Base-by-base conservation (phyloP, 2,797 vertebrate genomes). In the Eremophila alpestris region DNA sequence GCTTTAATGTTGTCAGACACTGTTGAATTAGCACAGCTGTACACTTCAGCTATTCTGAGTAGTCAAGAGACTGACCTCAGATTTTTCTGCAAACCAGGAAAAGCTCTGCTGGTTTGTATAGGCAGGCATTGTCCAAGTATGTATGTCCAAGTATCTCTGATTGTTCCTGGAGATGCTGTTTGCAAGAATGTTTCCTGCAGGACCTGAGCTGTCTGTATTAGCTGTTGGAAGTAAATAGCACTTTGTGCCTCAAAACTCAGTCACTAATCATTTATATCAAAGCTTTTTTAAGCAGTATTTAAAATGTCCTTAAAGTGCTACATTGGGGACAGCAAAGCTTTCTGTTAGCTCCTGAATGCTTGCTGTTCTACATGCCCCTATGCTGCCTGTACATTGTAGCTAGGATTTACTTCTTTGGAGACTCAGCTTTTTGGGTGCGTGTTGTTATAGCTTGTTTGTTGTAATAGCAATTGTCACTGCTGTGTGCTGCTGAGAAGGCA, bases 291-390 rank as follows among this genome's bases (percentile, higher is more conserved):
- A 75, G n/a, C 21, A 38, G 20, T 69, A 11, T 49, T 90, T 82
- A n/a, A 4, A 34, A 46, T 34, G 63, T 68, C 40, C 40, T 30
- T 54, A 7, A 69, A 68, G 13, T 73, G 45, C 60, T 56, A 10
- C 0, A 38, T 45, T 76, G 49, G 71, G 59, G 23, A 74, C 52
- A 93, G 34, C 26, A 85, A 43, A 79, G 36, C 67, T n/a, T 81
- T 59, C 55, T 78, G 46, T 65, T 86, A 51, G 27, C 41, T 89
- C 46, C 11, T 58, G n/a, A 65, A n/a, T 16, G 38, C 24, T 56
- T 63, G 15, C 49, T 49, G 22, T 38, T 36, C 7, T 2, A 30
- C 5, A 1, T 41, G 38, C 7, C 38, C 15, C 2, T 49, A 0
- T 64, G 49, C 68, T 80, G 55, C 20, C 63, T 17, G 14, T 60